A percentile compares a stretch with the other conserved stretches of the same genome.
These are phyloP conservation scores for Gallinago jamesoni DNA, from an alignment of 2,113 vertebrate genomes.

Conservation along the genomic window DNA sequence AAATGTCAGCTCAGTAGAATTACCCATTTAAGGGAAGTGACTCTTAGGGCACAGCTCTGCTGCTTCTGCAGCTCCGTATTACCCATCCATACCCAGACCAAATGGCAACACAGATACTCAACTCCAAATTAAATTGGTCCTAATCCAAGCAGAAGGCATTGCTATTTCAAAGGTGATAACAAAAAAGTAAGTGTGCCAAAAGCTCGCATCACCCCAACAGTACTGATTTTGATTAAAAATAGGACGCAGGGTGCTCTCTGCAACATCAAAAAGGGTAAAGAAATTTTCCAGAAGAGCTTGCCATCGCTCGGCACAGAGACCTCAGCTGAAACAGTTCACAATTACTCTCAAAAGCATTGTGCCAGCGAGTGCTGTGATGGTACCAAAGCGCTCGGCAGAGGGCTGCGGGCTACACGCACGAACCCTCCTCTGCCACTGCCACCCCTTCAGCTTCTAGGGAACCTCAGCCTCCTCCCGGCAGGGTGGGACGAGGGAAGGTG, in stretches of 20 bases:
- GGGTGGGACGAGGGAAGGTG: background rate
- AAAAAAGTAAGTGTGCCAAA: background rate
- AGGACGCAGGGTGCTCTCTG: background rate
- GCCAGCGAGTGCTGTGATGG: background rate
- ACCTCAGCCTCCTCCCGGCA: background rate
- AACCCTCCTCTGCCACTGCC: background rate
- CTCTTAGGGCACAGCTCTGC: background rate
- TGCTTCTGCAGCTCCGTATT: background rate
- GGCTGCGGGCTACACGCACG: background rate
- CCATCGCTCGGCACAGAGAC: background rate
- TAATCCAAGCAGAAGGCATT: background rate
- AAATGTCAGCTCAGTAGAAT: background rate
- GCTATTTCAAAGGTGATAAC: background rate
- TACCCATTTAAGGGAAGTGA: background rate
- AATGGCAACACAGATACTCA: background rate
- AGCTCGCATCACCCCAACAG: background rate
- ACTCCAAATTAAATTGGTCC: background rate
- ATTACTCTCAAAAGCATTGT: background rate
- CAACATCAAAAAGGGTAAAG: background rate
- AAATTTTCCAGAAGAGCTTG: background rate
- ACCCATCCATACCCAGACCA: background rate
- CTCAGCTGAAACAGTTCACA: background rate
- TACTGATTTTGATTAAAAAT: background rate
- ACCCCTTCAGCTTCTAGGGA: background rate
- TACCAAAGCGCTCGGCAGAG: background rate